phyloP scores from a whole-genome alignment of 2,113 vertebrate species.

The Chaetura pelagica region DNA sequence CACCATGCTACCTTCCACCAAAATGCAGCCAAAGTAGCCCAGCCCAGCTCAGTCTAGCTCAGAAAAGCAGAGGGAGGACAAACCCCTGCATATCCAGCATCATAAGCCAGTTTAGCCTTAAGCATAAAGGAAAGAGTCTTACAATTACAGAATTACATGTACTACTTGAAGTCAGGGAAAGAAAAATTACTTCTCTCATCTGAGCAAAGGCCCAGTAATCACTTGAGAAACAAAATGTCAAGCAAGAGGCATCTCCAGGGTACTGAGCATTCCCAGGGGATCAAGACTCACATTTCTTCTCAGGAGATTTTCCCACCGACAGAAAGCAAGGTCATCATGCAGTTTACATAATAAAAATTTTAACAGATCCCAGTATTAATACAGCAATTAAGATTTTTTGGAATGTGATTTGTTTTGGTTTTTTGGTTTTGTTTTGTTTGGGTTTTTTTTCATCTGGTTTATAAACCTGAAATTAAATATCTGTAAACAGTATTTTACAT shows the following conservation, averaged over 20 bases:
- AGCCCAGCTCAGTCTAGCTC: not conserved
- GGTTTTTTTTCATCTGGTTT: not conserved
- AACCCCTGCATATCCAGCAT: not conserved
- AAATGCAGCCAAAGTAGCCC: not conserved
- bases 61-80: not conserved
- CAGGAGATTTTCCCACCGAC: conserved; percentile 74
- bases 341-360: conserved; percentile 25
- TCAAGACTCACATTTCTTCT: conserved; percentile 46
- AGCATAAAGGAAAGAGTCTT: not conserved
- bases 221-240: conserved; percentile 68
- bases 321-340: not conserved
- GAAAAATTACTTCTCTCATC: not conserved
- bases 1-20: not conserved
- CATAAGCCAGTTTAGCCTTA: not conserved
- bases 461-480: not conserved
- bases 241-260: conserved; percentile 53
- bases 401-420: not conserved
- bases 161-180: conserved; percentile 1
- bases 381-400: conserved; percentile 13
- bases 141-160: not conserved
- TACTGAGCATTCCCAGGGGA: conserved; percentile 75
- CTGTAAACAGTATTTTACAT: not conserved
- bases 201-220: conserved; percentile 20
- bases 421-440: no score
- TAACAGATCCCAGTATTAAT: conserved; percentile 36